Percentiles rank a stretch among this genome's conserved stretches.
Conservation (phyloP, 2,888 invertebrate species). For the Aelia acuminata region DNA sequence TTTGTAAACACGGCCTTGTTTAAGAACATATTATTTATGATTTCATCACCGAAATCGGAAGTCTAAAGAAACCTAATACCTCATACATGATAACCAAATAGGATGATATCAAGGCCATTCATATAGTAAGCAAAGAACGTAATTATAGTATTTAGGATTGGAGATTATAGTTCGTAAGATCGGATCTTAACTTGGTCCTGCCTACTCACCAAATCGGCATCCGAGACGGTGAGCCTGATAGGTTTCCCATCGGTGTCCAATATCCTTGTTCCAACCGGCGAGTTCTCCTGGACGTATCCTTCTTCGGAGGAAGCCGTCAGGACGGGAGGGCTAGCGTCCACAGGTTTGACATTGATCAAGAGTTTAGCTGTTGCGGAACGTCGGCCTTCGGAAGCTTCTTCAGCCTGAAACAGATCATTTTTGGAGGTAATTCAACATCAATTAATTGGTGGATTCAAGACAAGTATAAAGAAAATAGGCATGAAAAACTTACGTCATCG, state of each 20-base stretch:
- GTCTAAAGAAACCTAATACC: not conserved
- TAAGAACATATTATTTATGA: too few relatives aligned
- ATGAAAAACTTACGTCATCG: too few relatives aligned
- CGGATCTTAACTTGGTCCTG: not conserved
- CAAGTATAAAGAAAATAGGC: not conserved
- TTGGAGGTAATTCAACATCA: slow-evolving; percentile 60
- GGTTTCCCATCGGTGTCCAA: slow-evolving; percentile 78
- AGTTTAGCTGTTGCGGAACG: slow-evolving; percentile 88
- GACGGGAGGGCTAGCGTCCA: slow-evolving; percentile 88
- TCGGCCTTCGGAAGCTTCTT: slow-evolving; percentile 84
- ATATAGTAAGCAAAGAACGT: not conserved
- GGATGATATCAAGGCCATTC: not conserved
- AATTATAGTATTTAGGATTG: not conserved
- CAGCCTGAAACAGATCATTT: slow-evolving; percentile 75
- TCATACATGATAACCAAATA: not conserved
- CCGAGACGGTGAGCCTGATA: slow-evolving; percentile 82
- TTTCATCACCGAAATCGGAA: not conserved
- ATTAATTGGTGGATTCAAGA: not conserved
- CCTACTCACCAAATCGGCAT: slow-evolving; percentile 84
- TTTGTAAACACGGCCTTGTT: too few relatives aligned
- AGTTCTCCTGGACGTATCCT: slow-evolving; percentile 88
- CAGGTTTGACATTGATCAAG: slow-evolving; percentile 85
- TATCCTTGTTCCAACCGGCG: slow-evolving; percentile 86
- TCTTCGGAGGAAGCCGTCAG: slow-evolving; percentile 80
- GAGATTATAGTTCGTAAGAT: not conserved